Base-by-base conservation (phyloP, 2,888 invertebrate species). In the Cynaeus angustus region DNA sequence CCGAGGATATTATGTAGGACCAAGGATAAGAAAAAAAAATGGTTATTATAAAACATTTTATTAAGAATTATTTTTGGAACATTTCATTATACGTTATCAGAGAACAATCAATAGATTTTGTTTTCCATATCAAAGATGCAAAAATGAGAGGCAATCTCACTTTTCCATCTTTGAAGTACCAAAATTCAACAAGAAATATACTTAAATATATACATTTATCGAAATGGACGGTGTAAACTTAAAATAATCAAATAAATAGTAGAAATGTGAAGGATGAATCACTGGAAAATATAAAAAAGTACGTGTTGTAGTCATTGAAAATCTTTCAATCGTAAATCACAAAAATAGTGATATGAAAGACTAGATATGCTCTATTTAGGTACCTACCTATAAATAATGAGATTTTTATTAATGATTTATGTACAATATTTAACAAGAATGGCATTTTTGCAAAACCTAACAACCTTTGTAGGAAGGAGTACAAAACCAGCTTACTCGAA, bases 151-250 rank as follows among this genome's bases (percentile, higher is more conserved):
- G 37, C n/a, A n/a, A 37, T 1, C 26, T 21, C 10, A 13, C 12
- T 50, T 21, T 48, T 10, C 1, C 16, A 9, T 8, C 28, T 30
- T 10, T 30, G 52, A 33, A 33, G n/a, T 33, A 4, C 7, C 9
- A 2, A 33, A n/a, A 33, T 33, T 59, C 45, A 43, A 45, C 45
- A 59, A 56, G 13, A 13, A 14, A 45, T 7, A 10, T 59, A 55
- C 14, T 9, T 12, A 38, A 41, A 56, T 10, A 41, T 46, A 28
- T 46, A 59, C 46, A 59, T 28, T 21, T 13, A 16, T 62, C 21
- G 9, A 50, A 50, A n/a, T 62, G 62, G 62, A 62, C 62, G 62
- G 62, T 48, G 38, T 50, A 37, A 50, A 62, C 48, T 50, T 50
- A 62, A 48, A 62, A 61, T 48, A 61, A 62, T 14, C 12, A 21